Evolutionary conservation across 2,113 vertebrate genomes (phyloP).

Genomic region (Lamprologus callipterus): DNA sequence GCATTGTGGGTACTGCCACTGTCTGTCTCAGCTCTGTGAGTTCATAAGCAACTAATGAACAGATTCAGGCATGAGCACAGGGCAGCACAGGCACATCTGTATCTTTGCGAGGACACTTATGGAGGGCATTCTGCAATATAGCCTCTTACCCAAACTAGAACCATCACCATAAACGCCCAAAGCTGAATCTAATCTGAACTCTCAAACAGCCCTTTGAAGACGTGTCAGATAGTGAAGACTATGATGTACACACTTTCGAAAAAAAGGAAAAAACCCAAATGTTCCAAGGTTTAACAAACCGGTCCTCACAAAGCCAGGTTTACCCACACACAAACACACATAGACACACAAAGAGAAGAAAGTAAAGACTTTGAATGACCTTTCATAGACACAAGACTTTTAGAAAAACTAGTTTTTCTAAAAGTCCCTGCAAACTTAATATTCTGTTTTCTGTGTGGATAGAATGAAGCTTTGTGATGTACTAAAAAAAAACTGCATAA

Average conservation of each 20-base stretch:
- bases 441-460: not conserved
- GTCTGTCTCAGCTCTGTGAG: constrained; percentile 18
- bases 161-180: not conserved
- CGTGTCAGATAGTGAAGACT: not conserved
- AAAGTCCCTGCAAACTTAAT: constrained; percentile 1
- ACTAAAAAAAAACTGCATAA: not conserved
- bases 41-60: constrained; percentile 39
- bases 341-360: not conserved
- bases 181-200: not conserved
- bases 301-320: not conserved
- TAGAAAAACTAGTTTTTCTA: not conserved
- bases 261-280: not conserved
- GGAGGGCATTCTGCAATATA: not conserved
- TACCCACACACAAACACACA: not conserved
- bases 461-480: not conserved
- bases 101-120: not conserved
- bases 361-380: not conserved
- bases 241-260: not conserved
- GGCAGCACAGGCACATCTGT: not conserved
- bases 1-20: constrained; percentile 54
- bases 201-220: not conserved
- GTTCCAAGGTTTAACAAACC: not conserved
- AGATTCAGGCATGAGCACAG: constrained; percentile 26
- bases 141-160: not conserved
- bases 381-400: not conserved